Conservation (phyloP, 1,140 invertebrate species). For the Bombus turneri region DNA sequence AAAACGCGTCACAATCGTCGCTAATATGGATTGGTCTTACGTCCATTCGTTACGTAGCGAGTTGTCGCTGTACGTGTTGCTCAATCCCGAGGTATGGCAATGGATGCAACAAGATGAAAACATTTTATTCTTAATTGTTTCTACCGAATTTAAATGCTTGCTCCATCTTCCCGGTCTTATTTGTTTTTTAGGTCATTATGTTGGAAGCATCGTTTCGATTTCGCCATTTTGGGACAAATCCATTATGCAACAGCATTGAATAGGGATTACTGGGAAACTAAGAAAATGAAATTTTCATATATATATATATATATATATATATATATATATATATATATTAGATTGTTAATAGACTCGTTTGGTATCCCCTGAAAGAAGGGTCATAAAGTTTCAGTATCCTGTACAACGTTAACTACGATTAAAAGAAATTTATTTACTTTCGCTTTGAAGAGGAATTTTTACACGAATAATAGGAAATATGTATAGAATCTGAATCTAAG, state of each 20-base stretch:
- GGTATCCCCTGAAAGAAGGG: neutral
- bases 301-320: too few species aligned
- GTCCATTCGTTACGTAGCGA: slow-evolving; percentile 8
- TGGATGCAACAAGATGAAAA: neutral
- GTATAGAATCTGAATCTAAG: neutral
- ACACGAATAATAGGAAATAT: neutral
- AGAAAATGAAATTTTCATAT: too few species aligned
- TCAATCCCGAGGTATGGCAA: neutral
- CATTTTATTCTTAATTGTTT: neutral
- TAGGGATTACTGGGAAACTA: too few species aligned
- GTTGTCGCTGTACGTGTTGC: neutral
- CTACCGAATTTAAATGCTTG: neutral
- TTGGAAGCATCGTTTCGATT: too few species aligned
- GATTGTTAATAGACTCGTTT: neutral
- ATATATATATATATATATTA: too few species aligned
- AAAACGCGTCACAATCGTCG: slow-evolving; percentile 65
- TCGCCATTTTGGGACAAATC: too few species aligned
- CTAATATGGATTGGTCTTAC: slow-evolving; percentile 64
- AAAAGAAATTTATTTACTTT: neutral
- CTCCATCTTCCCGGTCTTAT: too few species aligned
- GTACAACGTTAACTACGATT: neutral
- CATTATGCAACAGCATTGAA: too few species aligned
- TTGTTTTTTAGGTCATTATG: too few species aligned
- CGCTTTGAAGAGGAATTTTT: too few species aligned
- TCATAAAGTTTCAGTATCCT: neutral